These are phyloP conservation scores for Eumacrocentrus americanus DNA, from an alignment of 2,888 invertebrate genomes.

Conservation along the genomic window DNA sequence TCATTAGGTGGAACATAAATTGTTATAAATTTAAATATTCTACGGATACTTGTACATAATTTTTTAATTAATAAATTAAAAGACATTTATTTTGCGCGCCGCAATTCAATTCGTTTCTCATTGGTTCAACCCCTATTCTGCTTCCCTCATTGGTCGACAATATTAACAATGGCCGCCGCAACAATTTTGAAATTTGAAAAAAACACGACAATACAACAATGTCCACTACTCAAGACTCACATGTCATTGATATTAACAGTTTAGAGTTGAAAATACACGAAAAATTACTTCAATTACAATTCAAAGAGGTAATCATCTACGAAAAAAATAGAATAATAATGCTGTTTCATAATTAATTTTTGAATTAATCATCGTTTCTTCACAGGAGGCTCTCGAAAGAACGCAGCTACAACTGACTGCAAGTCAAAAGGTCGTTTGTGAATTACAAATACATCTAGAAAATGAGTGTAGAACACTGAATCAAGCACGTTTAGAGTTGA, in stretches of 20 bases:
- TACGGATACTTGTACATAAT: background rate
- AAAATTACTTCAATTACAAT: slow-evolving; percentile 47
- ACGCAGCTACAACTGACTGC: slow-evolving; percentile 42
- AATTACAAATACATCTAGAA: slow-evolving; percentile 43
- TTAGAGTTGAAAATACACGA: slow-evolving; percentile 47
- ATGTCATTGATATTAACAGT: slow-evolving; percentile 37
- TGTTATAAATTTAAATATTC: background rate
- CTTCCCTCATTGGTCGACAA: too few species aligned
- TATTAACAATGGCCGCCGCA: background rate
- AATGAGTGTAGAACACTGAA: slow-evolving; percentile 42
- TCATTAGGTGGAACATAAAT: slow-evolving; percentile 65
- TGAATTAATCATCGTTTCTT: background rate
- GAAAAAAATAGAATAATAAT: background rate
- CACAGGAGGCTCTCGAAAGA: slow-evolving; percentile 44
- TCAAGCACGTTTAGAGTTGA: slow-evolving; percentile 45
- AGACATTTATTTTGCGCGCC: background rate
- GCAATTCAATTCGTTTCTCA: background rate
- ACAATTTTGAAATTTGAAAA: background rate
- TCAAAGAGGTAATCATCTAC: slow-evolving; percentile 42
- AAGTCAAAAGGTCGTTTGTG: slow-evolving; percentile 39
- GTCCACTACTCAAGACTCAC: slow-evolving; percentile 15
- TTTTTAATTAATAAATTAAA: background rate
- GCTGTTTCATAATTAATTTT: background rate
- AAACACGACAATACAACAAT: slow-evolving; percentile 5
- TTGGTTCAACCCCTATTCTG: too few species aligned